Conservation (phyloP, 2,113 vertebrate genomes). For the Mesoclemmys tuberculata region DNA sequence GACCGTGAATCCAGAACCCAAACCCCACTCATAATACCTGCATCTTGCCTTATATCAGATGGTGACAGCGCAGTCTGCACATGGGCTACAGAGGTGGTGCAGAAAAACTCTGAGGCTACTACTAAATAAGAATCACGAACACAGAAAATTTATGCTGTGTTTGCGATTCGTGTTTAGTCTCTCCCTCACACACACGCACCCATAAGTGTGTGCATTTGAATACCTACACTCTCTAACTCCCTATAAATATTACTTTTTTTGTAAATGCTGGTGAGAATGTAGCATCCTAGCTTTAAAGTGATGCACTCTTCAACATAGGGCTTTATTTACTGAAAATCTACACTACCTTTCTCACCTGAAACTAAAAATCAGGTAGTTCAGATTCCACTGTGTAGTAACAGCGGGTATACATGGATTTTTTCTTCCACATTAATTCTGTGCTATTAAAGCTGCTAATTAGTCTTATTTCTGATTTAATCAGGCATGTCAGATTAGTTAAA, state of each 20-base stretch:
- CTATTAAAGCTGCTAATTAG: background rate
- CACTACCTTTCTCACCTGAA: background rate
- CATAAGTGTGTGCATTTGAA: background rate
- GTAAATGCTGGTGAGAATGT: background rate
- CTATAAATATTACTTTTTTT: background rate
- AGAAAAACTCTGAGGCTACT: background rate
- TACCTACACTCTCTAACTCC: background rate
- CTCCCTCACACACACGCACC: background rate
- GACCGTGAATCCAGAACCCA: background rate
- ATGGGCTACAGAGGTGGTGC: background rate
- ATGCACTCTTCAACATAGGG: background rate
- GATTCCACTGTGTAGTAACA: background rate
- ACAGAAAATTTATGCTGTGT: background rate
- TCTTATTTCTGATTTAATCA: background rate
- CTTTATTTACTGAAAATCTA: background rate
- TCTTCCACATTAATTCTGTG: background rate
- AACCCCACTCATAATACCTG: background rate
- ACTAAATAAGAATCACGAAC: background rate
- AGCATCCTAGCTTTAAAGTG: background rate
- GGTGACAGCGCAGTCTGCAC: background rate
- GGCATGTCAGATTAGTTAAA: background rate
- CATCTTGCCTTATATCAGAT: background rate
- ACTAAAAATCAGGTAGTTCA: background rate
- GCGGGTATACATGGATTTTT: background rate
- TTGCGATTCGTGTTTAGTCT: background rate